Base-by-base conservation (phyloP, 2,888 invertebrate genomes). In the Cataglyphis rosenhaueri region DNA sequence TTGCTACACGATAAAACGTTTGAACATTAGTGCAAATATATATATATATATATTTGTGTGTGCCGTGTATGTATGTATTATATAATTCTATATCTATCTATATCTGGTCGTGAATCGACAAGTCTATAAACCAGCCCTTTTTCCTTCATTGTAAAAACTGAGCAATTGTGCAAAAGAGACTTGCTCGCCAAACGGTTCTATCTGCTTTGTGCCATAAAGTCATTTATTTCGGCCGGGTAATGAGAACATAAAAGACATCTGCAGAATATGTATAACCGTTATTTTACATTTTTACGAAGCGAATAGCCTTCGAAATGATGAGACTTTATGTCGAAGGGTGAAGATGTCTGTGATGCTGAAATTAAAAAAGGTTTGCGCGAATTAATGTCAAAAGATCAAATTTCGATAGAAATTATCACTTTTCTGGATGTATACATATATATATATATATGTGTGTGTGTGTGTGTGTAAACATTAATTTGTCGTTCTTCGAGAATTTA, bases 151-250 rank as follows among this genome's bases (percentile, higher is more conserved):
- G 70, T 81, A 57, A 82, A 71, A 84, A 81, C 35, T 41, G 25
- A 12, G n/a, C 68, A 70, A 65, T 71, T 64, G 66, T 29, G 29
- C 15, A 64, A 65, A 71, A 48, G 70, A 78, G 44, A 65, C 21
- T 81, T 35, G 44, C 62, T 25, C 44, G 66, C 41, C 59, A 55
- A 79, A 86, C 61, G 73, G 66, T 83, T 82, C 73, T 75, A 66
- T 81, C 81, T 83, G 64, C 81, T 84, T 87, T 84, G 83, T 86
- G 48, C 84, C 66, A 44, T 64, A 65, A 62, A 81, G 84, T 83
- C 83, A 86, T 84, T 83, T 87, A 88, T 88, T 87, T 87, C 87
- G 84, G 81, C 55, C 84, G 66, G 71, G 66, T 86, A 87, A 87
- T 86, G 88, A 87, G 84, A 84, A 84, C 78, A 83, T 83, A 83